Percentiles rank a stretch among this genome's conserved stretches.
phyloP scores from a whole-genome alignment of 2,888 invertebrate genomes.

The Eucera pruinosa region DNA sequence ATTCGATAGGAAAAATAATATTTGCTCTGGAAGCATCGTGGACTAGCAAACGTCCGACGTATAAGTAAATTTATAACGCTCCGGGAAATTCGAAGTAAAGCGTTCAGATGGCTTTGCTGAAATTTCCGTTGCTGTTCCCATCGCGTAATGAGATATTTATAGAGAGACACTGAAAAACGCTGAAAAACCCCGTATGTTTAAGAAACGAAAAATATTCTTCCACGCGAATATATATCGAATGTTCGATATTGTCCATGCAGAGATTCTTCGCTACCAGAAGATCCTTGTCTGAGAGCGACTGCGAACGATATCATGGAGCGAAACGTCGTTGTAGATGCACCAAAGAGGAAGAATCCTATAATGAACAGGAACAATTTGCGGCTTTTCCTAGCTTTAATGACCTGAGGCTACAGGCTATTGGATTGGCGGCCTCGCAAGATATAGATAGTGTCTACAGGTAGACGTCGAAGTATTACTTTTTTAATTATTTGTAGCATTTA shows the following conservation, averaged over 20 bases:
- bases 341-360: conserved; percentile 1
- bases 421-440: conserved; percentile 69
- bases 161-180: conserved; percentile 5
- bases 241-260: conserved; percentile 20
- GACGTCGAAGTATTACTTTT: background rate
- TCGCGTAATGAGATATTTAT: conserved; percentile 42
- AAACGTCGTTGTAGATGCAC: conserved; percentile 39
- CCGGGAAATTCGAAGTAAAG: conserved; percentile 37
- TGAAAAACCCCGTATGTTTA: background rate
- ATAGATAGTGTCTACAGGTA: conserved; percentile 26
- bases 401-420: conserved; percentile 71
- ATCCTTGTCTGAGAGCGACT: conserved; percentile 74
- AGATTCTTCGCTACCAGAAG: conserved; percentile 53
- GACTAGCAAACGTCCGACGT: conserved; percentile 24
- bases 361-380: conserved; percentile 57
- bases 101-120: background rate
- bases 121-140: conserved; percentile 23
- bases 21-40: conserved; percentile 57
- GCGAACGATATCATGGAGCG: conserved; percentile 44
- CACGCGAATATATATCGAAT: background rate
- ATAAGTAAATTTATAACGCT: conserved; percentile 10
- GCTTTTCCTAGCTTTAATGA: conserved; percentile 79
- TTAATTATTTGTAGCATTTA: background rate
- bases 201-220: background rate
- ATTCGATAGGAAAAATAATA: conserved; percentile 73